Conservation (phyloP, 2,113 vertebrate genomes). For the Campylomormyrus numenius region DNA sequence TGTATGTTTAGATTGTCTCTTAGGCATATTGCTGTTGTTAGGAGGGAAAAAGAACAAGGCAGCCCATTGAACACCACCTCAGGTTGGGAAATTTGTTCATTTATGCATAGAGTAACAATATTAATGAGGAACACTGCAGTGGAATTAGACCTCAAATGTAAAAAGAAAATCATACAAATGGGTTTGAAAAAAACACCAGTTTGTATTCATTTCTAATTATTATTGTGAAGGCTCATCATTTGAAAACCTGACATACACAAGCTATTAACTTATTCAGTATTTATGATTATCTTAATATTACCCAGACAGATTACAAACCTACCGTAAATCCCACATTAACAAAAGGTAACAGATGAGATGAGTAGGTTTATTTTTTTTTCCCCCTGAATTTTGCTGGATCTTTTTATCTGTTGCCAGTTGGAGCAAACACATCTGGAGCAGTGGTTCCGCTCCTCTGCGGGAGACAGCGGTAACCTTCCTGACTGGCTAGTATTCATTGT, state of each 20-base stretch:
- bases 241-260: neutral
- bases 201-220: neutral
- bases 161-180: neutral
- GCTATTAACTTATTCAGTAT: neutral
- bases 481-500: neutral
- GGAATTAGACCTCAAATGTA: neutral
- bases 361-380: neutral
- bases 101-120: neutral
- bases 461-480: neutral
- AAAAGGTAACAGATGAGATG: neutral
- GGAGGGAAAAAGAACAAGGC: neutral
- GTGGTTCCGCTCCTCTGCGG: neutral
- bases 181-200: neutral
- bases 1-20: neutral
- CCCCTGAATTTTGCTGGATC: neutral
- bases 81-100: neutral
- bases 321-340: neutral
- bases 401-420: neutral
- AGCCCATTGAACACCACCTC: neutral
- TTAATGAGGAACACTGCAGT: neutral
- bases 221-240: no score
- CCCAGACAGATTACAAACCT: neutral
- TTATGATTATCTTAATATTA: neutral
- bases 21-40: neutral
- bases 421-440: slow-evolving; percentile 3